Base-by-base conservation (phyloP, 1,140 invertebrate genomes). In the Micrasema longulum region DNA sequence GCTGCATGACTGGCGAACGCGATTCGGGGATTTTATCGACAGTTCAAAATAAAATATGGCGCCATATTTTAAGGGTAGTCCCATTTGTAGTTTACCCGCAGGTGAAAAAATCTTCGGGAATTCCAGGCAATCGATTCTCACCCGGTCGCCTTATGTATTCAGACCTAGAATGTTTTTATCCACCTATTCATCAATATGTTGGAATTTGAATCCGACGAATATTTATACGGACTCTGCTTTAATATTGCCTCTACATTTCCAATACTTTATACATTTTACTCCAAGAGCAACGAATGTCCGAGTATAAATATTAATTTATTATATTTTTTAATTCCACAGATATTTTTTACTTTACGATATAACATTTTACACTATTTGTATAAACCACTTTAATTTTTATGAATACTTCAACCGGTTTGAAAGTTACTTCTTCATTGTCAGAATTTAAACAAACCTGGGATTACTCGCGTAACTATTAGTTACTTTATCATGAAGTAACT, bases 121-220 rank as follows among this genome's bases (percentile, higher is more conserved):
- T 66, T 57, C 50, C n/a, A 22, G n/a, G 20, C 35, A 38, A 57
- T 57, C 20, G 52, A 11, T 45, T 31, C 41, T 1, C 47, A 35
- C 55, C 26, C 20, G 2, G 9, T 23, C 20, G 16, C 60, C 65
- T 74, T 71, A 71, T 47, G 70, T 72, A 66, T 75, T 72, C 69
- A 72, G 67, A 41, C 47, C 22, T 45, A 48, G 48, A 62, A 63
- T 63, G 50, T 36, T 75, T 75, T 72, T 66, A 70, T 72, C 70
- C 63, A 68, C 52, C 62, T 35, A 75, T 75, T 75, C 74, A 75
- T 75, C 70, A 75, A 71, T 63, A 60, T 48, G 60, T 20, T 36
- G 23, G 41, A 50, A 43, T 43, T 31, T 53, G 36, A 10, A 43
- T 66, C 43, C 22, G 67, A 10, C 20, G 60, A 31, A 65, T 43